Base-by-base conservation (phyloP, 1,140 invertebrate species). In the Cotesia typhae region DNA sequence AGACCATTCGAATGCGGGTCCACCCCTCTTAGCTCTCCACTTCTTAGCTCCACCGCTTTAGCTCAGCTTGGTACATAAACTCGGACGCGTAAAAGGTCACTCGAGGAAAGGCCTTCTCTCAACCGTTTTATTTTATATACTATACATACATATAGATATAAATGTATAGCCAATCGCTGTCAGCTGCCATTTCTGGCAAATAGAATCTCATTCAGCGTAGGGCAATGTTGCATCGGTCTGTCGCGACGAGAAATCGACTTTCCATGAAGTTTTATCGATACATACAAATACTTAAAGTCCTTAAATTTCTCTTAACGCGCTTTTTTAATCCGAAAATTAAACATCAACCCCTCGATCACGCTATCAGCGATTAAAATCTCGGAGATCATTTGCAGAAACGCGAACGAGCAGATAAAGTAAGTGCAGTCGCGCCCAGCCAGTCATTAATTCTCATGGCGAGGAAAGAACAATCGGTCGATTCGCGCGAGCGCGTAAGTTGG, bases 1-100 rank as follows among this genome's bases (percentile, higher is more conserved):
- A 65, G 71, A 71, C 52, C 14, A 52, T 51, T 59, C 36, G 41
- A 66, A 74, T 74, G 69, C 72, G 70, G 75, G 73, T 74, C 73
- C 71, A 69, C 74, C 71, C 71, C 72, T 74, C 73, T 76, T 69
- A 37, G 12, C 51, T 64, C 12, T 61, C 51, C 17, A 51, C 38
- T 53, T 67, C 51, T 51, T 74, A 36, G 41, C 52, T 70, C 38
- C 41, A 64, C 57, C 65, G 20, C 38, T 52, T 63, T 75, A 52
- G 52, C 36, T 67, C 36, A 36, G 38, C 70, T 55, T 64, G 35
- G 53, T 67, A 51, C 67, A 72, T 72, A 72, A 72, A 72, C 65
- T 72, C 74, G 74, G 74, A 74, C 73, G 67, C 73, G 74, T 70
- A 72, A 75, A 75, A 75, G 74, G 74, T 75, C 74, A 75, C 53